phyloP scores from a whole-genome alignment of 2,888 invertebrate species.

The Ctenicera cuprea region DNA sequence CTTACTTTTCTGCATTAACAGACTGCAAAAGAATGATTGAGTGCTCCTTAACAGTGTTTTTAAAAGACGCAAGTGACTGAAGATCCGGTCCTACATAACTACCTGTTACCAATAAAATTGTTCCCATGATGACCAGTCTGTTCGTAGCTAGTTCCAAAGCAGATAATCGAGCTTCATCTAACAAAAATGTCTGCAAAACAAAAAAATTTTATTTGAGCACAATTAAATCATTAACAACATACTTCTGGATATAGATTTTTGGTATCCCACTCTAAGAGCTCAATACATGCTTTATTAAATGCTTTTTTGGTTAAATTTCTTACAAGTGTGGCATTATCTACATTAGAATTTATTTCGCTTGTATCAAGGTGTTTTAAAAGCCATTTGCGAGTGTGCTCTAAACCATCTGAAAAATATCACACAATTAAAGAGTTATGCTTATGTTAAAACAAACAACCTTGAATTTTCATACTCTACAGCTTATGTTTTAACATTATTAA shows the following conservation, averaged over 20 bases:
- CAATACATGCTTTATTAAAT: conserved; percentile 88
- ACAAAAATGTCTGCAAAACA: conserved; percentile 81
- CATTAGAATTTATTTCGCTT: conserved; percentile 72
- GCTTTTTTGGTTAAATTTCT: conserved; percentile 81
- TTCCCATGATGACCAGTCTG: conserved; percentile 79
- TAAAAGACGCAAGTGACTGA: conserved; percentile 79
- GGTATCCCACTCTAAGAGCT: conserved; percentile 88
- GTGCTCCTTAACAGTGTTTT: conserved; percentile 82
- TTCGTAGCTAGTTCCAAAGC: conserved; percentile 82
- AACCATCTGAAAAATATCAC: conserved; percentile 79
- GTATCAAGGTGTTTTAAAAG: conserved; percentile 80
- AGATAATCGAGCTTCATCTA: conserved; percentile 85
- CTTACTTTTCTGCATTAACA: conserved; percentile 76
- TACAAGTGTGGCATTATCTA: conserved; percentile 72
- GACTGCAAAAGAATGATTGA: conserved; percentile 79
- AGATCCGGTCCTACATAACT: conserved; percentile 81
- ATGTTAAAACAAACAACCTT: too few species aligned
- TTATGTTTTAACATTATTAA: too few species aligned
- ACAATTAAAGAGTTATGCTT: too few species aligned
- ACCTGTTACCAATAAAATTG: conserved; percentile 84
- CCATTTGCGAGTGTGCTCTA: conserved; percentile 89
- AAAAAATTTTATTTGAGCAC: conserved; percentile 12
- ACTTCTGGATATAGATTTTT: conserved; percentile 90
- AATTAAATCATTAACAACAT: conserved; percentile 47
- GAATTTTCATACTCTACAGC: too few species aligned